Evolutionary conservation across 2,888 invertebrate species (phyloP).

Genomic region (Leptura quadrifasciata): DNA sequence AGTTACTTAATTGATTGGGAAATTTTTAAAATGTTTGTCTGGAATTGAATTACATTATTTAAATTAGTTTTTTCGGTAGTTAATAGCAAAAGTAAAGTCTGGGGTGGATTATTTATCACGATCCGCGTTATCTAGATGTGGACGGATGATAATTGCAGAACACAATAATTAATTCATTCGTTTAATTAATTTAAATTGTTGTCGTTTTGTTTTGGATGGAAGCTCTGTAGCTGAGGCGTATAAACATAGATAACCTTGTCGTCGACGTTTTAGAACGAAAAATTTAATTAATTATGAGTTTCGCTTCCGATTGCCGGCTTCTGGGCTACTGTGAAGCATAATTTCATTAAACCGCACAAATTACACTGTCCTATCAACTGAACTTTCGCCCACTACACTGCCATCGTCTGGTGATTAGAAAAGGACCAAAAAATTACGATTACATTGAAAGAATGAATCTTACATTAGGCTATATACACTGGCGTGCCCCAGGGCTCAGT

Average conservation of each 20-base stretch:
- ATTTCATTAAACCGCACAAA: not conserved
- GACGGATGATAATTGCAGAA: slow-evolving; percentile 33
- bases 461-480: too few relatives aligned
- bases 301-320: not conserved
- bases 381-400: too few relatives aligned
- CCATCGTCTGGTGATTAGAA: too few relatives aligned
- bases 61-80: slow-evolving; percentile 22
- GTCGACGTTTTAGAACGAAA: slow-evolving; percentile 3
- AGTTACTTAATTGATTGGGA: slow-evolving; percentile 58
- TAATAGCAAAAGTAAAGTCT: slow-evolving; percentile 18
- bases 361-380: not conserved
- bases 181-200: slow-evolving; percentile 14
- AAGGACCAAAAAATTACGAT: too few relatives aligned
- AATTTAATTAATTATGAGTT: not conserved
- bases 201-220: slow-evolving; percentile 15
- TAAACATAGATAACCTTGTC: slow-evolving; percentile 7
- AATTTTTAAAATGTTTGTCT: slow-evolving; percentile 49
- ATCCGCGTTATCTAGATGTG: slow-evolving; percentile 22
- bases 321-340: not conserved
- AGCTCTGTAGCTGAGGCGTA: not conserved
- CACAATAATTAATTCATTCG: slow-evolving; percentile 33
- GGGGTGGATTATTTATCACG: slow-evolving; percentile 25
- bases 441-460: too few relatives aligned
- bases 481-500: too few relatives aligned
- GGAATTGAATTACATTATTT: slow-evolving; percentile 36